Conservation (phyloP, 1,140 invertebrate genomes). For the Scaptodrosophila lebanonensis region DNA sequence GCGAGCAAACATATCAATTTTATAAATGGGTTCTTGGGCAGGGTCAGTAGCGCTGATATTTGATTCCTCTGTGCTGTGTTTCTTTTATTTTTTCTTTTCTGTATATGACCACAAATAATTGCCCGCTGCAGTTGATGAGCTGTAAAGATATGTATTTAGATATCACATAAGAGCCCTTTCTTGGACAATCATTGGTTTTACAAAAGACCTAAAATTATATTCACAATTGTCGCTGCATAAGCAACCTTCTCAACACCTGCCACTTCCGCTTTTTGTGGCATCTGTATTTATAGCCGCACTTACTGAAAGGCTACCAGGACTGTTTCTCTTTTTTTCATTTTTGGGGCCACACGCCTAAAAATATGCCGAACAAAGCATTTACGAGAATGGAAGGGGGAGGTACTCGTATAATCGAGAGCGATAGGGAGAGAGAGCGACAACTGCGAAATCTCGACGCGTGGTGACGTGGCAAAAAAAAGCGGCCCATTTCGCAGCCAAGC, state of each 20-base stretch:
- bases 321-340: neutral
- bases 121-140: too few relatives aligned
- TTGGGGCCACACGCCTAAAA: constrained; percentile 32
- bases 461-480: neutral
- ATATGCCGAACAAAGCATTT: constrained; percentile 29
- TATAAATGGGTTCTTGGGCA: constrained; percentile 23
- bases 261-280: too few relatives aligned
- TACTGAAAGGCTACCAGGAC: neutral
- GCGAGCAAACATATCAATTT: constrained; percentile 55
- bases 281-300: constrained; percentile 45
- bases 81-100: too few relatives aligned
- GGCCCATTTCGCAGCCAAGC: neutral
- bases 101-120: too few relatives aligned
- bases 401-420: too few relatives aligned
- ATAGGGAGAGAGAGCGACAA: constrained; percentile 7
- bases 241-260: too few relatives aligned
- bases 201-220: too few relatives aligned
- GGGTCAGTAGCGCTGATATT: constrained; percentile 10
- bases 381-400: neutral
- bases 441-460: constrained; percentile 22
- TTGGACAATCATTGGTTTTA: too few relatives aligned
- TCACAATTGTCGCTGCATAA: too few relatives aligned
- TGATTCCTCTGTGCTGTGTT: too few relatives aligned
- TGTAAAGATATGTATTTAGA: too few relatives aligned
- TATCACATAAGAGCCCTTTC: too few relatives aligned